Evolutionary conservation across 2,797 vertebrate genomes (phyloP).

Genomic region (Falco biarmicus): DNA sequence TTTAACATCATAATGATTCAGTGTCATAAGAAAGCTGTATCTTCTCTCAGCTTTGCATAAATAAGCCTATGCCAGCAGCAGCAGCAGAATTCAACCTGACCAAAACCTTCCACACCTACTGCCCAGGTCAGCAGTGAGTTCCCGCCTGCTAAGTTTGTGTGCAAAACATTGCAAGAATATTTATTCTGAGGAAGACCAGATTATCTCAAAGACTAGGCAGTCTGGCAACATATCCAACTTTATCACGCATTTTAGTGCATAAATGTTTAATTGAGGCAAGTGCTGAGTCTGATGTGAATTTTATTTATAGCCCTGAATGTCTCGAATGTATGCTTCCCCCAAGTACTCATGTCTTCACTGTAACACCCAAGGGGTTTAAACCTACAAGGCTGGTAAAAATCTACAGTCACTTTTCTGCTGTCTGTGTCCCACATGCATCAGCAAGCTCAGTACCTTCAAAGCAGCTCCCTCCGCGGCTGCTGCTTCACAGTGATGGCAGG

Average conservation of each 20-base stretch:
- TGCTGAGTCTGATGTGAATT: constrained; percentile 47
- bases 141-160: background rate
- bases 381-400: constrained; percentile 15
- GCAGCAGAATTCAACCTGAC: background rate
- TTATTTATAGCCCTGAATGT: constrained; percentile 59
- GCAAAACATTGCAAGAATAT: constrained; percentile 9
- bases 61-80: background rate
- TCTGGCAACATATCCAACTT: constrained; percentile 51
- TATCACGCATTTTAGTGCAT: constrained; percentile 43
- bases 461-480: background rate
- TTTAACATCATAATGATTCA: background rate
- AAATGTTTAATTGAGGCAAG: constrained; percentile 61
- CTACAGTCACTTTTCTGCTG: background rate
- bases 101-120: background rate
- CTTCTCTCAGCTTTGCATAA: background rate
- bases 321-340: background rate
- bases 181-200: constrained; percentile 6
- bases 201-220: constrained; percentile 28
- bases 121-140: background rate
- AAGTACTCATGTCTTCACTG: background rate
- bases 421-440: background rate
- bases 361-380: background rate
- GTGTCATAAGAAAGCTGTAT: background rate
- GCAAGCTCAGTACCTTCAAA: constrained; percentile 19
- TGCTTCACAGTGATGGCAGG: background rate